Evolutionary conservation across 2,888 invertebrate species (phyloP), one percentile per base, ranked within the genome.

Genomic region (Epirrhoe alternata): DNA sequence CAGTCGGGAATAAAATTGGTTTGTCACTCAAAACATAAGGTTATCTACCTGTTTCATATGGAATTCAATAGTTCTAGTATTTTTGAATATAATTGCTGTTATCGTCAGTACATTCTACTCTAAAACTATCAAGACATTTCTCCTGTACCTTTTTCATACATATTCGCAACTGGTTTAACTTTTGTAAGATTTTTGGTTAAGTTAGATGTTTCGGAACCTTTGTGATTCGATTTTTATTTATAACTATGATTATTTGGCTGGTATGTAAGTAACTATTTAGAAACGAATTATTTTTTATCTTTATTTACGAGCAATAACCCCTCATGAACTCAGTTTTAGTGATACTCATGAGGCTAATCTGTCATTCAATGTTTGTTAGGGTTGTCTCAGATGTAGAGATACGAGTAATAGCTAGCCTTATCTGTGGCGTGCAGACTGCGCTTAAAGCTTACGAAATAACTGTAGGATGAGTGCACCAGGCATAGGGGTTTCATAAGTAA

Each of bases 1-100:
- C 88, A 91, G 87, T 86, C 87, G 89, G 88, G 90, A 92, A 92
- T 92, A 91, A 92, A 93, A 93, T 93, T 93, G 92, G 92, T 92
- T 92, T 93, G 92, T 93, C 93, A 93, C 92, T 93, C 92, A 92
- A 93, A 93, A 92, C 92, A 93, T 90, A 92, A 91, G 92, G 90
- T 89, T 86, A 87, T 86, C 88, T 70, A 71, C 70, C 69, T 70
- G 68, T 70, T 69, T 59, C 49, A 61, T 45, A 61, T 58, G 66
- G 65, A 67, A 59, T 61, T 64, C 66, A 57, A 66, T 66, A 59
- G 66, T 64, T 71, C 55, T 59, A 61, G 35, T 62, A 56, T 52
- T 53, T 42, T 12, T 49, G 24, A 33, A 54, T 30, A n/a, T 17
- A 45, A 33, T 63, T 14, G 7, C 6, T 8, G 14, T 38, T 38